Percentiles rank a stretch among this genome's conserved stretches.
phyloP scores from a whole-genome alignment of 2,797 vertebrate species.

The Ibycter americanus region DNA sequence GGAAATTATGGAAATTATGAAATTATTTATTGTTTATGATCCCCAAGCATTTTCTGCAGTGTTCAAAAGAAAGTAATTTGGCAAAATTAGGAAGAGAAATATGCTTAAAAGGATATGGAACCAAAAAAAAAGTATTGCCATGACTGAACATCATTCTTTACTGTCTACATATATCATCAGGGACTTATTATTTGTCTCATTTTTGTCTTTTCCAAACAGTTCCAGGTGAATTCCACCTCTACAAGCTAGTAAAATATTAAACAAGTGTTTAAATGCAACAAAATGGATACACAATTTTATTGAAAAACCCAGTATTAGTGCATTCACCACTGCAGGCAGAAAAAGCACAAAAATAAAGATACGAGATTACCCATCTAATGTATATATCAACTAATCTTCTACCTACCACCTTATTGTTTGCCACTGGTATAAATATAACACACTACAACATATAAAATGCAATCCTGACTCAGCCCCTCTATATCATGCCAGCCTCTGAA shows the following conservation, averaged over 20 bases:
- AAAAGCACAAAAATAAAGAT: not conserved
- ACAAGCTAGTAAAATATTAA: not conserved
- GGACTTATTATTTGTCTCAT: not conserved
- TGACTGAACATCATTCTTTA: not conserved
- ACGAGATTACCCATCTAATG: not conserved
- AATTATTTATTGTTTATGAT: not conserved
- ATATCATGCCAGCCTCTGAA: not conserved
- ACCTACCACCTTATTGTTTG: not conserved
- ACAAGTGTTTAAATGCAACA: not conserved
- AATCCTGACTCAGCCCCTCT: not conserved
- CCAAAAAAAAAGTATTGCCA: not conserved
- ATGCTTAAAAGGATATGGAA: not conserved
- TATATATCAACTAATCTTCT: not conserved
- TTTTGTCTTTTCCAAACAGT: not conserved
- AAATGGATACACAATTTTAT: not conserved
- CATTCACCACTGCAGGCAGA: not conserved
- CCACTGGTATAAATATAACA: not conserved
- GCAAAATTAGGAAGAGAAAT: not conserved
- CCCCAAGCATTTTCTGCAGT: not conserved
- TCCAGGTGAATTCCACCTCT: not conserved
- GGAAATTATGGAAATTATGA: not conserved
- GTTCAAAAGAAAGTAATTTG: not conserved
- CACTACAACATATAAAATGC: not conserved
- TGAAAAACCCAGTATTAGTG: not conserved
- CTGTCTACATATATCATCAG: not conserved